Conservation (phyloP, 2,888 invertebrate genomes). For the Strigamia maritima region DNA sequence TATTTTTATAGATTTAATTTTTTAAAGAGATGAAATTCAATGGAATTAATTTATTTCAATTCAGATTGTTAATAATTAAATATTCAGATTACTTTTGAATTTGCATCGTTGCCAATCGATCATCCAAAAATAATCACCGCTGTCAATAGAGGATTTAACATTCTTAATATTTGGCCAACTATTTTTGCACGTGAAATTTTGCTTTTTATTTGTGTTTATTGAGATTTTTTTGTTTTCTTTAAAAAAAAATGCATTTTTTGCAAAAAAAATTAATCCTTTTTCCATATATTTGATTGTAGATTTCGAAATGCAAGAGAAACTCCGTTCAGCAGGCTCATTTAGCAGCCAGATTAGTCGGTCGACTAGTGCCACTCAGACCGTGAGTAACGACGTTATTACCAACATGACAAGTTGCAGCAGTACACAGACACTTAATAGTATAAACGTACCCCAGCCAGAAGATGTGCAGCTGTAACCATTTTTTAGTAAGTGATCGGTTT, state of each 20-base stretch:
- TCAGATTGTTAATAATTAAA: no score
- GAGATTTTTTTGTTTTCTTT: no score
- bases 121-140: neutral
- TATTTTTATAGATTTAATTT: no score
- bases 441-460: conserved; percentile 39
- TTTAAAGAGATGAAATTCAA: no score
- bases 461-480: conserved; percentile 42
- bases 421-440: conserved; percentile 42
- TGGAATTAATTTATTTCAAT: no score
- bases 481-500: neutral
- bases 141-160: no score
- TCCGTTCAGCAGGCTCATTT: conserved; percentile 41
- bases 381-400: conserved; percentile 35
- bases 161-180: neutral
- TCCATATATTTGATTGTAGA: conserved; percentile 38
- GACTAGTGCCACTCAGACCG: conserved; percentile 43
- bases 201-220: no score
- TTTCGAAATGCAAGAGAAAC: conserved; percentile 43
- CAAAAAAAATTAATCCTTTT: neutral
- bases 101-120: neutral
- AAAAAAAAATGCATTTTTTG: no score
- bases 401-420: conserved; percentile 42
- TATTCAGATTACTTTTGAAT: no score
- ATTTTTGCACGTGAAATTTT: neutral
- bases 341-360: conserved; percentile 42